A percentile compares a stretch with the other conserved stretches of the same genome.
phyloP scores from a whole-genome alignment of 2,113 vertebrate species.

The Platanista minor region DNA sequence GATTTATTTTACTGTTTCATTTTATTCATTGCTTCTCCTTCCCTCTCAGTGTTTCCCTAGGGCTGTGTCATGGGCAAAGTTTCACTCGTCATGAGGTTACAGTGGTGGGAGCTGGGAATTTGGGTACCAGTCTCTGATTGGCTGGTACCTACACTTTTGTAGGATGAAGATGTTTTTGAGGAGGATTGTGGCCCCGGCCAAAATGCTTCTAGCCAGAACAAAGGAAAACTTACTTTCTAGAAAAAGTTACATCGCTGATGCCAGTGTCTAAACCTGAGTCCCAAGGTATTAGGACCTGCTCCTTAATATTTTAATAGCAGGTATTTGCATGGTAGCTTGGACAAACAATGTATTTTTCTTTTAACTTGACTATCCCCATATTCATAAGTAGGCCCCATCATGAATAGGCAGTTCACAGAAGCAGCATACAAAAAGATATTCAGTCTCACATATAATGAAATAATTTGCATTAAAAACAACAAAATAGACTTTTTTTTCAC shows the following conservation, averaged over 20 bases:
- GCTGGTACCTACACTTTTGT: neutral
- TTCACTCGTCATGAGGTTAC: neutral
- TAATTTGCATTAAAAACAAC: constrained; percentile 28
- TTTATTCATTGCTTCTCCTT: constrained; percentile 40
- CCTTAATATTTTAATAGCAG: neutral
- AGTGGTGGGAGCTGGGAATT: neutral
- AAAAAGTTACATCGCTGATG: neutral
- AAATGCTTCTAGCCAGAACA: neutral
- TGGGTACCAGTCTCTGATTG: neutral
- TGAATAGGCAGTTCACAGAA: neutral
- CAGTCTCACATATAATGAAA: neutral
- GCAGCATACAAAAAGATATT: neutral
- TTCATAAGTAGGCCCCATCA: neutral
- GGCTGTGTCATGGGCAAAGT: neutral
- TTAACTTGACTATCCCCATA: neutral
- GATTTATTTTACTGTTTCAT: constrained; percentile 39
- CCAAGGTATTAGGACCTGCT: no score
- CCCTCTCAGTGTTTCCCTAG: neutral
- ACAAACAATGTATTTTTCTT: neutral
- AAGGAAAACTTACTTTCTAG: neutral
- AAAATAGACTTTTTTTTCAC: neutral
- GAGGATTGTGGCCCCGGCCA: neutral
- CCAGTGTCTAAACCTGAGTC: neutral
- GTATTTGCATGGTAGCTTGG: neutral
- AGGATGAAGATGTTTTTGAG: neutral